Evolutionary conservation across 2,888 invertebrate genomes (phyloP), one percentile per base, ranked within the genome.

Genomic region (Hydriomena furcata): DNA sequence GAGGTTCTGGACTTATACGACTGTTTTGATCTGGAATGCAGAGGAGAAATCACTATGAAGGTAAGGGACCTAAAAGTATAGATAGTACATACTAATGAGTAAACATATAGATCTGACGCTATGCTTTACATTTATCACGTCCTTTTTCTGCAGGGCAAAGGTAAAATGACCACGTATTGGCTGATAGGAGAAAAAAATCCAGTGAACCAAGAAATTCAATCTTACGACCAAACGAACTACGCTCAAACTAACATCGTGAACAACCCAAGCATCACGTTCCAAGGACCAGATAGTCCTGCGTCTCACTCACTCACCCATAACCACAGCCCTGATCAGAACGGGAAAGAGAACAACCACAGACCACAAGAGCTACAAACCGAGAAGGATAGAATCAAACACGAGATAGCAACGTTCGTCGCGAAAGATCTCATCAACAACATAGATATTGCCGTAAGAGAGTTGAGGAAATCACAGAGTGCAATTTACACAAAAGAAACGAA

Each of bases 11-110:
- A 98, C 65, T 92, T 93, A 6, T 97, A 97, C 70, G 95, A 95
- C 45, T 94, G 95, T 36, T 99, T 99, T 67, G 93, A 95, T 34
- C 87, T 97, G 25, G 95, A 95, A 53, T 93, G 94, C 58, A 91
- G 98, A 60, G 98, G 98, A 36, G 95, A 95, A 74, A 95, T 98
- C 20, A 95, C 95, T 61, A 95, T 99, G 93, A 99, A 99, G 94
- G 97, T 96, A 85, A 34, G 17, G 2, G 17, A 17, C 2, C 17
- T 17, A 4, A 17, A 17, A 17, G 17, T 17, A 3, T 17, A n/a
- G n/a, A n/a, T n/a, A n/a, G n/a, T n/a, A n/a, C n/a, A n/a, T n/a
- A n/a, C n/a, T n/a, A n/a, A n/a, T n/a, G n/a, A n/a, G n/a, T n/a
- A n/a, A n/a, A n/a, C n/a, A n/a, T n/a, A n/a, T n/a, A n/a, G n/a